Conservation (phyloP, 2,888 invertebrate genomes). For the Cataglyphis albicans region DNA sequence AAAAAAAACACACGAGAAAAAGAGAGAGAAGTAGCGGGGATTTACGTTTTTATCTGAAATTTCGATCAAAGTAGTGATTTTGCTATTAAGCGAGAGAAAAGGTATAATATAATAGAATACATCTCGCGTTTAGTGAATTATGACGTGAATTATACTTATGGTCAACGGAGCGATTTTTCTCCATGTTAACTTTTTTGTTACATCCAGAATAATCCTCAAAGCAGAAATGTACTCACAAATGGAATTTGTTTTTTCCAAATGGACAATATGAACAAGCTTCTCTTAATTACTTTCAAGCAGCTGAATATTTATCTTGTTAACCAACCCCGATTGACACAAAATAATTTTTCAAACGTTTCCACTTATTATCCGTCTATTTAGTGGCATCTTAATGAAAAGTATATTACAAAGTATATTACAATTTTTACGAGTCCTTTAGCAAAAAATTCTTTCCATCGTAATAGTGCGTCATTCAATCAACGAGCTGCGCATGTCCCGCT, state of each 20-base stretch:
- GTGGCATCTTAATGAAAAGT: no score
- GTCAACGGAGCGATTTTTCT: constrained; percentile 1
- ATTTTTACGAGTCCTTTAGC: constrained; percentile 20
- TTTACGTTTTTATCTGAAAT: constrained; percentile 39
- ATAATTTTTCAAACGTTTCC: constrained; percentile 14
- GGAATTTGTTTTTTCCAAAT: not conserved
- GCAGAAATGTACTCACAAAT: not conserved
- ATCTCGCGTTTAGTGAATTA: not conserved
- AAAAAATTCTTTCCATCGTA: constrained; percentile 21
- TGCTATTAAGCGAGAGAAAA: not conserved
- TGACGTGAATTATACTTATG: not conserved
- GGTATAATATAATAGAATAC: not conserved
- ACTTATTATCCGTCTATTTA: not conserved
- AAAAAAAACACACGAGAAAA: constrained; percentile 20
- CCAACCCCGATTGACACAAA: not conserved
- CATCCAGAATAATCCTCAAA: not conserved
- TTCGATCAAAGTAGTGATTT: constrained; percentile 46
- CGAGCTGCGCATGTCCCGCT: constrained; percentile 66
- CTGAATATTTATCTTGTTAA: not conserved
- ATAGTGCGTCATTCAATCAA: constrained; percentile 44
- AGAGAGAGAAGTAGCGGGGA: not conserved
- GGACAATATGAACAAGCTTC: not conserved
- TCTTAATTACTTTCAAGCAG: constrained; percentile 11
- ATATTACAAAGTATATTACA: not conserved
- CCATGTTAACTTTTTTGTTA: not conserved